Evolutionary conservation across 64 coral and sea anemone genomes (phyloP), one percentile per base, ranked within the genome.

Genomic region (Pocillopora damicornis): DNA sequence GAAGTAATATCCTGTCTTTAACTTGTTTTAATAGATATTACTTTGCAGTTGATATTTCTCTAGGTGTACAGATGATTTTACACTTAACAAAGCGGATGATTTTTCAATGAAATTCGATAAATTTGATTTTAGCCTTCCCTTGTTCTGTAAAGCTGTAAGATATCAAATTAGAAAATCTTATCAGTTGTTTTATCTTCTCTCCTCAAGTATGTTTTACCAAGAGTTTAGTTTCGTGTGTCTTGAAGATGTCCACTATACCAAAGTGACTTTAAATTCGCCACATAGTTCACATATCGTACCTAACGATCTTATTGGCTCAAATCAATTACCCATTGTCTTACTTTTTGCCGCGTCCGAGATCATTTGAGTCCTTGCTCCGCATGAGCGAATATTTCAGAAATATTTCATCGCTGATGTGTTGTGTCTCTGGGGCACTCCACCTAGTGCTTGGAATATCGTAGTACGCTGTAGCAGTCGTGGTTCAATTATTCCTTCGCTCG

Each of bases 341-440:
- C 45, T 60, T 85, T 85, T 85, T 85, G 63, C 65, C 81, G 65
- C 81, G 65, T 85, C 65, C 80, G 63, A 65, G 81, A 73, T 85
- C 64, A 23, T 85, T 84, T 66, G 42, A 13, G 67, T 38, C 22
- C 22, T 11, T 13, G 81, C 83, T 86, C 86, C 90, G 90, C 90
- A 79, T 92, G 90, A 92, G 25, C 76, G 75, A 79, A 66, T 86
- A 76, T 87, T 87, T 86, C 75, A 61, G 83, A 92, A 92, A 92
- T 87, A 77, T 75, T 92, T 92, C 58, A 22, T 74, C 35, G 15
- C 81, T 85, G 18, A 56, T 87, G 74, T 87, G 90, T 87, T 86
- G 62, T 87, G 78, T 78, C 77, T 87, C 67, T 58, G 57, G n/a
- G 66, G 1, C 63, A 92, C 82, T 92, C 62, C 90, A 87, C 83